These are phyloP conservation scores for Gerris buenoi DNA, from an alignment of 1,140 invertebrate genomes.

Conservation along the genomic window DNA sequence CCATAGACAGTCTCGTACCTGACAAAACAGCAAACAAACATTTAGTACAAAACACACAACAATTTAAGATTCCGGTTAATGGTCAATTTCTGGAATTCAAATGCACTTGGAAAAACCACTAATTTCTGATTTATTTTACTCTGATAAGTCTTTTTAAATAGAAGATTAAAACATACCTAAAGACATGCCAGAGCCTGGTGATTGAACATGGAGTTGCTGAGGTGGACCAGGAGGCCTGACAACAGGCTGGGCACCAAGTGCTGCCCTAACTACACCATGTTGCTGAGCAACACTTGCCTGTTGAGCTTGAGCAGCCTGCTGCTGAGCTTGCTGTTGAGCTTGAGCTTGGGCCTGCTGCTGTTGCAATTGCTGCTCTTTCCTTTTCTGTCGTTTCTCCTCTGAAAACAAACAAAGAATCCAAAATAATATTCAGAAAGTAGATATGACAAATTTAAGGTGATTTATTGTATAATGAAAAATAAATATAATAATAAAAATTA, in stretches of 20 bases:
- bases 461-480: too few relatives aligned
- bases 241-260: not conserved
- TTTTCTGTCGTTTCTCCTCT: conserved; percentile 70
- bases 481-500: too few relatives aligned
- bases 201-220: conserved; percentile 16
- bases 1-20: conserved; percentile 28
- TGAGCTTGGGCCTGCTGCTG: conserved; percentile 27
- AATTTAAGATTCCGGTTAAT: too few relatives aligned
- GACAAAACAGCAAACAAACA: conserved; percentile 3
- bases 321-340: conserved; percentile 17
- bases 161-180: too few relatives aligned
- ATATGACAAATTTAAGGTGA: not conserved
- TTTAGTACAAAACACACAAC: too few relatives aligned
- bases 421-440: not conserved
- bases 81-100: too few relatives aligned
- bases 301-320: conserved; percentile 25
- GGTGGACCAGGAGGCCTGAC: conserved; percentile 11
- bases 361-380: conserved; percentile 61
- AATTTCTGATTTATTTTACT: too few relatives aligned
- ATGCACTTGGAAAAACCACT: too few relatives aligned
- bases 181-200: conserved; percentile 15
- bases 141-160: too few relatives aligned
- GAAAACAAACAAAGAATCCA: conserved; percentile 6
- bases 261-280: conserved; percentile 2
- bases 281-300: not conserved